Evolutionary conservation across 2,113 vertebrate genomes (phyloP).

Genomic region (Ophiodon elongatus): DNA sequence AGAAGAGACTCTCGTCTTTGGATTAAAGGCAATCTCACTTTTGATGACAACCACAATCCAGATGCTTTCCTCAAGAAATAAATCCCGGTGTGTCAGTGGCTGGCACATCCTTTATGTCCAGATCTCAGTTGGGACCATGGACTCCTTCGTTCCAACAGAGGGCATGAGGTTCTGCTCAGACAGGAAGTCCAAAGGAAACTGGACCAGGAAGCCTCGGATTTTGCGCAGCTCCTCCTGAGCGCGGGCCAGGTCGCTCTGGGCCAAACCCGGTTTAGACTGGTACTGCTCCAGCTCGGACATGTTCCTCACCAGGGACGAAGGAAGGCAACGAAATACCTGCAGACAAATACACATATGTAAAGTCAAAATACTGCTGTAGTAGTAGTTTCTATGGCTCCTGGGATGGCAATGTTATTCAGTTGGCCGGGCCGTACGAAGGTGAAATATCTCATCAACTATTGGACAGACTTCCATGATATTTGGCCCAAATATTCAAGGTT

Average conservation of each 20-base stretch:
- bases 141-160: conserved; percentile 95
- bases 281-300: conserved; percentile 91
- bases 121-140: conserved; percentile 95
- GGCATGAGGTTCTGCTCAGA: conserved; percentile 94
- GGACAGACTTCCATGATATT: not conserved
- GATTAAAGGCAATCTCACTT: not conserved
- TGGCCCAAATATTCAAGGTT: not conserved
- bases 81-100: not conserved
- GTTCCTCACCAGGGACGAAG: conserved; percentile 92
- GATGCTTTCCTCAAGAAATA: not conserved
- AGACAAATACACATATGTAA: conserved; percentile 7
- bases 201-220: conserved; percentile 95
- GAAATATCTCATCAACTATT: not conserved
- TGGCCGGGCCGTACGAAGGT: not conserved
- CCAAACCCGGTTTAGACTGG: conserved; percentile 87
- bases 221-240: conserved; percentile 94
- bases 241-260: conserved; percentile 85
- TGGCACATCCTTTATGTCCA: conserved; percentile 88
- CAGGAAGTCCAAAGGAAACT: conserved; percentile 97
- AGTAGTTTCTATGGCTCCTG: not conserved
- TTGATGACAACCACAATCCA: conserved; percentile 4
- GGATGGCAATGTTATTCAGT: not conserved
- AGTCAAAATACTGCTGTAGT: not conserved
- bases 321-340: conserved; percentile 96
- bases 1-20: conserved; percentile 13